phyloP scores from a whole-genome alignment of 2,113 vertebrate genomes.

The Phyllostomus hastatus region DNA sequence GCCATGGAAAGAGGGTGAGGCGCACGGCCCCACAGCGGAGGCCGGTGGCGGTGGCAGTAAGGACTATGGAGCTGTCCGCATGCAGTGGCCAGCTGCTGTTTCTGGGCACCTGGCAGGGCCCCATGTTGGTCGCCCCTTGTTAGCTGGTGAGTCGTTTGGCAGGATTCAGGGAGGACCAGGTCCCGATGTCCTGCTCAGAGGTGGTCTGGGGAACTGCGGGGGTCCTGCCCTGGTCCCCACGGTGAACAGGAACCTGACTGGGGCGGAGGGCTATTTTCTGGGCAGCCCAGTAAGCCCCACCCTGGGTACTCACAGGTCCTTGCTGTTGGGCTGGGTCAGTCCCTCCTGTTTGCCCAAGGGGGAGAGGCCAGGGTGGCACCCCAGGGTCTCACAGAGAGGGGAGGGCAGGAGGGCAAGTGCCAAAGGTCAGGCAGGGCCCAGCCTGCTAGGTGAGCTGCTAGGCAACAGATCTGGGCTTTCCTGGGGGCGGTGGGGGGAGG shows the following conservation, averaged over 20 bases:
- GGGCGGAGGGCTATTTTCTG: not conserved
- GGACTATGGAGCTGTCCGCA: fast-evolving
- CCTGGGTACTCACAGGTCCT: not conserved
- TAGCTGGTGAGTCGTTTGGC: not conserved
- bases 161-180: not conserved
- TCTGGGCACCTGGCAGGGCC: fast-evolving
- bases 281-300: not conserved
- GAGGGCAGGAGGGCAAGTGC: not conserved
- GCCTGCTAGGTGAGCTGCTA: too few species aligned
- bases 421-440: not conserved
- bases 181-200: not conserved
- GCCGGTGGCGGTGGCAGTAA: not conserved
- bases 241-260: not conserved
- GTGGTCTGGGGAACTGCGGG: not conserved
- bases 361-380: not conserved
- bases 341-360: slow-evolving; percentile 19
- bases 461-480: too few species aligned
- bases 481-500: not conserved
- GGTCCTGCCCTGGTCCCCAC: not conserved
- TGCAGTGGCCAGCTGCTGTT: fast-evolving
- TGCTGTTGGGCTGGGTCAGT: not conserved
- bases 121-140: not conserved
- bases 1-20: not conserved
- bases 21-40: not conserved
- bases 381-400: not conserved